A percentile compares a stretch with the other conserved stretches of the same genome.
Conservation (phyloP, 2,113 vertebrate genomes). For the Phaethon lepturus region DNA sequence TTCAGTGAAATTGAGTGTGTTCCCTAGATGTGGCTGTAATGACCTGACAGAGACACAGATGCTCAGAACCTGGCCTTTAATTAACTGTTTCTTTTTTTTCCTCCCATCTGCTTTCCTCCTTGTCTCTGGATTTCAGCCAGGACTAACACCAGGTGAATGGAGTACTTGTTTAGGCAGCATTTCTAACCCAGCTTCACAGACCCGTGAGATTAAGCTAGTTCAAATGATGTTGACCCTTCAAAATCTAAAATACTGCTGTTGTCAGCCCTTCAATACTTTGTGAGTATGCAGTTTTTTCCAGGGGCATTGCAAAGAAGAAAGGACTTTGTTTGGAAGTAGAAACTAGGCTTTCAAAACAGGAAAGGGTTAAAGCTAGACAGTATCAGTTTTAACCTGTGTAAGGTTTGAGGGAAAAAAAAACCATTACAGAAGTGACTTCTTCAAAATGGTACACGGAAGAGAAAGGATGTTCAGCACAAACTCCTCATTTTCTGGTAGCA, state of each 20-base stretch:
- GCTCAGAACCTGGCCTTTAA: slow-evolving; percentile 16
- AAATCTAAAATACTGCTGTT: background rate
- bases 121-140: slow-evolving; percentile 18
- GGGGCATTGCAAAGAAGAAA: background rate
- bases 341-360: background rate
- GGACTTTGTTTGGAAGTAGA: background rate
- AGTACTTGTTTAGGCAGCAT: slow-evolving; percentile 1
- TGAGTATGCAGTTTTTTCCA: background rate
- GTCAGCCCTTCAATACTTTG: background rate
- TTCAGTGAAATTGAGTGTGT: background rate
- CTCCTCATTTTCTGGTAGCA: background rate
- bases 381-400: background rate
- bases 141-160: background rate
- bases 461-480: background rate
- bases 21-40: background rate
- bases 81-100: background rate
- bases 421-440: background rate
- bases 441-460: background rate
- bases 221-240: slow-evolving; percentile 9
- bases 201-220: background rate
- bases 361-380: background rate
- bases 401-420: background rate
- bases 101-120: background rate
- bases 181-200: background rate
- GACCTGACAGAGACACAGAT: background rate